phyloP scores from a whole-genome alignment of 2,888 invertebrate species.

The Agrochola lota region DNA sequence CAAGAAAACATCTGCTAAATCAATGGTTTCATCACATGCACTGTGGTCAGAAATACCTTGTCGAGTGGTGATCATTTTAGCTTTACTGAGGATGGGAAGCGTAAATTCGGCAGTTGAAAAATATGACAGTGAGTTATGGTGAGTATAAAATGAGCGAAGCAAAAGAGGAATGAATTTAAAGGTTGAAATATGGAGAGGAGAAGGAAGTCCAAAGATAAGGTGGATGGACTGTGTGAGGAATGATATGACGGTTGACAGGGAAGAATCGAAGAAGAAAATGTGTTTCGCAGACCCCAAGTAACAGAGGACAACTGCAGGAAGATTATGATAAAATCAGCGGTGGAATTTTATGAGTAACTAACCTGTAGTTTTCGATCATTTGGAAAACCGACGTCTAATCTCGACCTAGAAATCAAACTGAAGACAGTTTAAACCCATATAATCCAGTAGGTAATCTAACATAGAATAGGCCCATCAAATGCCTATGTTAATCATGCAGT shows the following conservation, averaged over 20 bases:
- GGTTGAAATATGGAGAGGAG: neutral
- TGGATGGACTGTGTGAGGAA: neutral
- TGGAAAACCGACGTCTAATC: neutral
- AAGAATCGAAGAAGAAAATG: neutral
- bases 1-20: neutral
- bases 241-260: neutral
- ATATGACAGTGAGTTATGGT: neutral
- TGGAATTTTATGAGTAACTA: neutral
- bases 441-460: slow-evolving; percentile 14
- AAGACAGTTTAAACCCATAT: slow-evolving; percentile 9
- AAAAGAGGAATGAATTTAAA: neutral
- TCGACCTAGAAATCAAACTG: slow-evolving; percentile 28
- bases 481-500: neutral
- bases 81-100: too few relatives aligned
- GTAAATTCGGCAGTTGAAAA: neutral
- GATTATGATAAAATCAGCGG: neutral
- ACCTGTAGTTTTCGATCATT: neutral
- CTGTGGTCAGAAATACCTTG: neutral
- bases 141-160: neutral
- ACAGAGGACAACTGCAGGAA: neutral
- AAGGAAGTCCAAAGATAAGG: neutral
- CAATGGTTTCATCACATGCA: neutral
- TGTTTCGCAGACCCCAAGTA: neutral
- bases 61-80: neutral
- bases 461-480: neutral